Evolutionary conservation across 2,888 invertebrate species (phyloP), one percentile per base, ranked within the genome.

Genomic region (Phaedon cochleariae): DNA sequence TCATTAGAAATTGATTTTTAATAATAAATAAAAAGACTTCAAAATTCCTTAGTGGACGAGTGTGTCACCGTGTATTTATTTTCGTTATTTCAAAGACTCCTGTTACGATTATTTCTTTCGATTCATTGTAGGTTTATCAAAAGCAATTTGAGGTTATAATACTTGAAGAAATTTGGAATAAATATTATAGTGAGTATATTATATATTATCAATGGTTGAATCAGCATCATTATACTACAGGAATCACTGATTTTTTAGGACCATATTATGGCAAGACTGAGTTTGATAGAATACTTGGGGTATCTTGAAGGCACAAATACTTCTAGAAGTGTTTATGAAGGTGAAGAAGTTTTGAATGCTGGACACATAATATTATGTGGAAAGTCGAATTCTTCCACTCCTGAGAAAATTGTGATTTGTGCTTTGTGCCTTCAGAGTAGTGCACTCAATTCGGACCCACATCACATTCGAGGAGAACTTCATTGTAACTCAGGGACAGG

Each of bases 341-440:
- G 61, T 20, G 60, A 52, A 53, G 61, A 53, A 54, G 53, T 59
- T 12, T 17, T 53, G 31, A 54, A 61, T 61, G 53, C 61, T 29
- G 53, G 53, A 9, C 61, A 61, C 26, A n/a, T 46, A 18, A 46
- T 18, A 46, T 46, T 17, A 17, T 46, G 46, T 17, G 46, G 46
- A 46, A 4, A n/a, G 17, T 17, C 15, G 46, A 46, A 46, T 46
- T 17, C 15, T 46, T 46, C 46, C 9, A 34, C 34, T 34, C 10
- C 6, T 10, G 34, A 34, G 10, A 34, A 34, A 34, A 9, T 34
- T 9, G 12, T 34, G 12, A n/a, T 58, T 9, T 58, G 17, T 58
- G 57, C 57, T 20, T 17, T 58, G 10, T 41, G 41, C 22, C 22
- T 45, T 10, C 45, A 58, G 22, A 45, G 21, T 22, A 58, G 57